Base-by-base conservation (phyloP, 1,140 invertebrate species). In the Brachionus sp. region DNA sequence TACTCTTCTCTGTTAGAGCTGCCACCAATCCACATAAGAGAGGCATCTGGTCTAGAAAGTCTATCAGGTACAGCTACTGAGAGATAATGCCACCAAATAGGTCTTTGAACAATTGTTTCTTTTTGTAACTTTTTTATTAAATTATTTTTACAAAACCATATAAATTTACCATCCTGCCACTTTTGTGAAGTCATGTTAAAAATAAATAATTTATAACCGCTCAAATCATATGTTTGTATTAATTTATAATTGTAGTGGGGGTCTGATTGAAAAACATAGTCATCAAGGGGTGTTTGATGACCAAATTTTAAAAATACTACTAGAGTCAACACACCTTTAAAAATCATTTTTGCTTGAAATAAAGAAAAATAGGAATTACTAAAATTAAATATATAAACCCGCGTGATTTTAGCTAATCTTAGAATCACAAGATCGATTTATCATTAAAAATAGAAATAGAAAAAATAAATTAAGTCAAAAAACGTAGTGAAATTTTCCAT, bases 11-110 rank as follows among this genome's bases (percentile, higher is more conserved):
- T 46, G 23, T 87, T 87, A 9, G 84, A 84, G 10, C 86, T 85
- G 13, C 87, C 86, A 57, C 86, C 87, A 33, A 87, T 87, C 42
- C 86, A 85, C 44, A 87, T 82, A 19, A 86, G 85, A 6, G 85
- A 86, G 6, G 86, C 84, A 33, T 86, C 83, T 4, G 80, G 66
- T 29, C 85, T 44, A 1, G 25, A 82, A 2, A 87, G 42, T 19
- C 85, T 85, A 62, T 86, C 85, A 7, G 87, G 87, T 4, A 87
- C 85, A 2, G 85, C 84, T 2, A 87, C 84, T 3, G 62, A 83
- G 35, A 87, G 23, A 82, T 86, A 86, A 73, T 87, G 87, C 85
- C 86, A 87, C 87, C 87, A 87, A 9, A 87, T 84, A 5, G 87
- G 75, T 10, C 35, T 37, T 70, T 70, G 33, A 19, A 70, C 66